Evolutionary conservation across 2,888 invertebrate genomes (phyloP), one percentile per base, ranked within the genome.

Genomic region (Cybosia mesomella): DNA sequence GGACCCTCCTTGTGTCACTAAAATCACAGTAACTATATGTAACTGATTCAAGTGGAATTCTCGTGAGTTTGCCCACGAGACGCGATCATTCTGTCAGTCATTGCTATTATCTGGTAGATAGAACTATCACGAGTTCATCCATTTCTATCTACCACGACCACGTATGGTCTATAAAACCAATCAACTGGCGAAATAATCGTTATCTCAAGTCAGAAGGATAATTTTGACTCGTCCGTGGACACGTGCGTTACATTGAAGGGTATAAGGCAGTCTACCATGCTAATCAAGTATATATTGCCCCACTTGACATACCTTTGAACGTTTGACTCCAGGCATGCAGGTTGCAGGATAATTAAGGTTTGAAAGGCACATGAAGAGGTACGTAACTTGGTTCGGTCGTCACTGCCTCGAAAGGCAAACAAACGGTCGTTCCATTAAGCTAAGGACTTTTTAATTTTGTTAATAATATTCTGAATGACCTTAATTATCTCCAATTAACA

Each of bases 221-320:
- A 15, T 15, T 54, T 28, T 13, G 58, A 58, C 15, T 62, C 22
- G 55, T 21, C 60, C 54, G 21, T 53, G 28, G 21, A 49, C 61
- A 21, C 61, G 66, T 66, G 54, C 59, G 53, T 28, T 18, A 58
- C 21, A 64, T 24, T 15, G n/a, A 54, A 63, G 36, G 58, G 53
- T 53, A 54, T 55, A 53, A 63, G 66, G 57, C 61, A 67, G n/a
- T 58, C 67, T 67, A 67, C 67, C 67, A 67, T 67, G 67, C 67
- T 63, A 53, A 49, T 49, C 34, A 58, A 57, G 18, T 63, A 53
- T 34, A 22, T 57, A 11, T 43, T 60, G 55, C 32, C 62, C 53
- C 21, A 49, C 58, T 67, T 58, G 39, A 67, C 58, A 63, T 67
- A 63, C 58, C 62, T 58, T 57, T 9, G 28, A 60, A 34, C 24